phyloP scores from a whole-genome alignment of 1,140 invertebrate species.

The Parasteatoda tepidariorum region DNA sequence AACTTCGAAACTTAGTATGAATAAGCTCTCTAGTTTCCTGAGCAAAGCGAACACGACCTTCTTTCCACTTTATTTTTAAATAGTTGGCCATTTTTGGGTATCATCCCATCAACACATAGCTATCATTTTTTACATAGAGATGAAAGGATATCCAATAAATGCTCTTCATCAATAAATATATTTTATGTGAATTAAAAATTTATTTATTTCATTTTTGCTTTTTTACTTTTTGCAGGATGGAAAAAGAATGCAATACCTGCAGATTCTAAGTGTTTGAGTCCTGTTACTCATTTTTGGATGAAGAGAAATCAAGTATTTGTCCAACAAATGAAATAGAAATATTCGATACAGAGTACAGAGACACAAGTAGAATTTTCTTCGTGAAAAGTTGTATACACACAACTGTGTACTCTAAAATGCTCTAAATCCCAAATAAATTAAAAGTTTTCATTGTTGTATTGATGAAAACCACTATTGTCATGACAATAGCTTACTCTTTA shows the following conservation, averaged over 20 bases:
- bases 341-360: not conserved
- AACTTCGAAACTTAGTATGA: no score
- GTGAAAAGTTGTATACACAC: not conserved
- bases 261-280: constrained; percentile 17
- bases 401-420: not conserved
- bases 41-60: no score
- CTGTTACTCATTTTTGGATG: not conserved
- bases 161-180: no score
- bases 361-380: not conserved
- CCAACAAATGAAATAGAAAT: not conserved
- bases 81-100: no score
- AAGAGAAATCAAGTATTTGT: not conserved
- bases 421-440: not conserved
- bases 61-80: no score
- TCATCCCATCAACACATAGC: no score
- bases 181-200: not conserved
- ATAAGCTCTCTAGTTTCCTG: no score
- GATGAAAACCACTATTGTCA: not conserved
- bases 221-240: not conserved
- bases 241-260: constrained; percentile 1
- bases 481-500: not conserved
- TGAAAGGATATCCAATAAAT: no score
- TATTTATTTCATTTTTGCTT: not conserved
- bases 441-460: not conserved
- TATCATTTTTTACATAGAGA: no score